Percentiles rank a stretch among this genome's conserved stretches.
phyloP scores from a whole-genome alignment of 1,140 invertebrate species.

The Ceratitis capitata region DNA sequence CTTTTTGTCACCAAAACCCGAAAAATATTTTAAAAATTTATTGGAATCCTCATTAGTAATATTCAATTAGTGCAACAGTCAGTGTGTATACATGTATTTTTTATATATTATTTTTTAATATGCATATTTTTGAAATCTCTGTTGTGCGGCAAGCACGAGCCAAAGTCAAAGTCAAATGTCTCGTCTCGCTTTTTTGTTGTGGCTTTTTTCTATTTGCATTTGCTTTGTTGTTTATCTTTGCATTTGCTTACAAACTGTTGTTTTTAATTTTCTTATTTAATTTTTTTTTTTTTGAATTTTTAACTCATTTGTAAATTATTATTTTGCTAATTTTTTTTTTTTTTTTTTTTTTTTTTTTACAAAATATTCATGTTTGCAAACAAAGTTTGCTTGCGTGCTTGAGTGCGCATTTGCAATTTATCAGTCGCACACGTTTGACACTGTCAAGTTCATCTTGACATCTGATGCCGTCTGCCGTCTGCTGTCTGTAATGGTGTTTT shows the following conservation, averaged over 20 bases:
- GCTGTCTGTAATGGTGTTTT: background rate
- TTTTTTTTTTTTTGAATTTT: background rate
- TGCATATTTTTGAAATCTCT: background rate
- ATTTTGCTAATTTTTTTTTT: background rate
- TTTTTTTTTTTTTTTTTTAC: background rate
- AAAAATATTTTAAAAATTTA: background rate
- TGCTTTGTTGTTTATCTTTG: too few relatives aligned
- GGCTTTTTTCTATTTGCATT: too few relatives aligned
- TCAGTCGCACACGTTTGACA: constrained; percentile 11
- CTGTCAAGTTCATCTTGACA: constrained; percentile 28
- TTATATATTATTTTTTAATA: background rate
- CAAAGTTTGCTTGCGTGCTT: constrained; percentile 32
- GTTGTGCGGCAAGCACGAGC: background rate
- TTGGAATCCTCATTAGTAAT: background rate
- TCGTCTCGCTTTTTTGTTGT: constrained; percentile 15
- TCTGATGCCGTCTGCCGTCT: background rate
- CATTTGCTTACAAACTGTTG: background rate
- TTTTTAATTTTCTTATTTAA: background rate
- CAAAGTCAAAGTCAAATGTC: constrained; percentile 14
- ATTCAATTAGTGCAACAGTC: background rate
- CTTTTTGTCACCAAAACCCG: background rate
- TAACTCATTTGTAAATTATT: background rate
- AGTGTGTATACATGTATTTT: background rate
- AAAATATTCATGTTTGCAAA: background rate
- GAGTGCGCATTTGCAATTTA: constrained; percentile 31